Evolutionary conservation across 2,888 invertebrate species (phyloP).

Genomic region (Acleris holmiana): DNA sequence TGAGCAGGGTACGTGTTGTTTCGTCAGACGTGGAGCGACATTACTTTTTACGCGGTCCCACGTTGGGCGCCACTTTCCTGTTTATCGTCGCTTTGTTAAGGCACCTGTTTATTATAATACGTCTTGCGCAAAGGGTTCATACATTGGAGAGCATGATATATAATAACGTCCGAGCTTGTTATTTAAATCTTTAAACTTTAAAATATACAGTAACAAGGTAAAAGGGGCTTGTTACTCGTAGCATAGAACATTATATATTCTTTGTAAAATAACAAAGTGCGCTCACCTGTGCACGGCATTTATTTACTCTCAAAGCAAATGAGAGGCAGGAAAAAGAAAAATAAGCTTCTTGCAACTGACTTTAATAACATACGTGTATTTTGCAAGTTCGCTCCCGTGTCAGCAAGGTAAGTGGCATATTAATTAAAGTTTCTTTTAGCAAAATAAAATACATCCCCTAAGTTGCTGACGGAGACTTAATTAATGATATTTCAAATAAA

Average conservation of each 20-base stretch:
- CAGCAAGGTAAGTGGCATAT: background rate
- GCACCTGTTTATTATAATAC: constrained; percentile 12
- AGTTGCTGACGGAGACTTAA: too few species aligned
- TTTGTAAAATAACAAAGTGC: constrained; percentile 17
- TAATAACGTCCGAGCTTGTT: background rate
- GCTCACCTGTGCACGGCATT: constrained; percentile 4
- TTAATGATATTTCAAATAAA: too few species aligned
- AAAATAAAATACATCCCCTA: too few species aligned
- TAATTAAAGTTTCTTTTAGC: too few species aligned
- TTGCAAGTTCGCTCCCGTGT: background rate
- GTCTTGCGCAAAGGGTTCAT: too few species aligned
- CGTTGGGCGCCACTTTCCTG: constrained; percentile 18
- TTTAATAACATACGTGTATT: background rate
- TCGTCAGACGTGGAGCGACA: background rate
- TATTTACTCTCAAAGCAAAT: constrained; percentile 14
- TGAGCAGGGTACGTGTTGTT: constrained; percentile 10
- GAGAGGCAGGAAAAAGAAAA: constrained; percentile 13
- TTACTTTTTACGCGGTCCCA: constrained; percentile 21
- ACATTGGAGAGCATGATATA: background rate
- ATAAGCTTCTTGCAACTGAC: constrained; percentile 8
- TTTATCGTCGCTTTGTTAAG: constrained; percentile 10
- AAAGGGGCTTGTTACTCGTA: background rate
- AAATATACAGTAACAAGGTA: background rate
- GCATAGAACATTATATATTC: constrained; percentile 5
- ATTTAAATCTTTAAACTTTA: background rate